A percentile compares a stretch with the other conserved stretches of the same genome.
These are phyloP conservation scores for Apoda limacodes DNA, from an alignment of 2,888 invertebrate genomes.

Conservation along the genomic window DNA sequence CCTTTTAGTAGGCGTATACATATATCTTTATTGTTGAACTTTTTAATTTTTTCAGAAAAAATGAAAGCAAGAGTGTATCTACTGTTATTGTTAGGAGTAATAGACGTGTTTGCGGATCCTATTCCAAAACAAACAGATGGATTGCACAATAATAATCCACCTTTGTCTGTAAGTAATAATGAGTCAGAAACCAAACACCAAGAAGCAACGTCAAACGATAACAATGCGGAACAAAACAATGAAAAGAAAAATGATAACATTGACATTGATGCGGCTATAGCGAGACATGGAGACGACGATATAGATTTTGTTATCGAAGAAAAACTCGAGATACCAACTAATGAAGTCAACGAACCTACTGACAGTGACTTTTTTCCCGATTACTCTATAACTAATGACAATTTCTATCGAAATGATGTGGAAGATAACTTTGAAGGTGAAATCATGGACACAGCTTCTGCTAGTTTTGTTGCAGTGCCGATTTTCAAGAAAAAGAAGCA, in stretches of 20 bases:
- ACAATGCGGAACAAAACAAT: constrained; percentile 27
- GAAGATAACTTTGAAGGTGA: constrained; percentile 36
- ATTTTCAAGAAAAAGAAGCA: constrained; percentile 30
- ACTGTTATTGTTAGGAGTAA: constrained; percentile 32
- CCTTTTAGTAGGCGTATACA: too few species aligned
- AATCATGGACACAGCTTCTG: constrained; percentile 53
- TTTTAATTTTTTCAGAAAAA: constrained; percentile 38
- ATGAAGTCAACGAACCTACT: constrained; percentile 12
- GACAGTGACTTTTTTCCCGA: constrained; percentile 13
- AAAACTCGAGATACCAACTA: constrained; percentile 22
- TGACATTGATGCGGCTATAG: constrained; percentile 17
- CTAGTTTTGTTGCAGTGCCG: constrained; percentile 45
- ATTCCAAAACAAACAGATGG: constrained; percentile 28
- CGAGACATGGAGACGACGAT: constrained; percentile 22
- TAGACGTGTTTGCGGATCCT: constrained; percentile 30
- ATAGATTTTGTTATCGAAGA: constrained; percentile 38
- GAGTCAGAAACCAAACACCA: constrained; percentile 29
- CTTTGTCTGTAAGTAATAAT: constrained; percentile 23
- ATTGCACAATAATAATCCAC: constrained; percentile 24
- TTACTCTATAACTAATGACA: constrained; percentile 6
- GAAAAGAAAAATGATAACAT: constrained; percentile 22
- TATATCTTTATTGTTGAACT: constrained; percentile 18
- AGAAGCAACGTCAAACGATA: constrained; percentile 27
- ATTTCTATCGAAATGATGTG: constrained; percentile 28
- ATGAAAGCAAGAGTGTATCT: constrained; percentile 36